Evolutionary conservation across 2,113 vertebrate genomes (phyloP).

Genomic region (Tachysurus fulvidraco): DNA sequence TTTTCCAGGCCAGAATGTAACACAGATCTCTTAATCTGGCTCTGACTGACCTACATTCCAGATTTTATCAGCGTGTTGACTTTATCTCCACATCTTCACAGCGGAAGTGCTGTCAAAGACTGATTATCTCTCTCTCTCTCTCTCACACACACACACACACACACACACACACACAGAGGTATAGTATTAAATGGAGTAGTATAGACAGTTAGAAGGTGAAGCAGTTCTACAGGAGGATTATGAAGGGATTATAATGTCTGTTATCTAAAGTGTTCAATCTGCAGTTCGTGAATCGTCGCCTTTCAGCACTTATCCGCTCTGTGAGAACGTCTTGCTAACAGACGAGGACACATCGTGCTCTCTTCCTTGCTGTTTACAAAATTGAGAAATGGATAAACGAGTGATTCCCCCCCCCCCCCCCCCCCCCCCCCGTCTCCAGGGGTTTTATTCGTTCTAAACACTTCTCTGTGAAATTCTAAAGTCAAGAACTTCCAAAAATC

Average conservation of each 20-base stretch:
- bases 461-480: background rate
- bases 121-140: background rate
- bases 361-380: no score
- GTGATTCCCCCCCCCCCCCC: no score
- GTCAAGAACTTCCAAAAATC: background rate
- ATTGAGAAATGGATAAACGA: no score
- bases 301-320: no score
- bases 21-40: background rate
- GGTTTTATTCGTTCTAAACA: no score
- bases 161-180: background rate
- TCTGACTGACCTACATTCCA: background rate
- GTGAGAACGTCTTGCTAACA: no score
- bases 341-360: no score
- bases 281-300: no score
- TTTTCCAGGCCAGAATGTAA: background rate
- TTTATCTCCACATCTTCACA: slow-evolving; percentile 1
- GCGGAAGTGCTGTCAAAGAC: background rate
- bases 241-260: no score
- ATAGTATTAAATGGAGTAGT: background rate
- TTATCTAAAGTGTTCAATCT: no score
- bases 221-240: background rate
- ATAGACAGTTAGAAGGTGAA: background rate
- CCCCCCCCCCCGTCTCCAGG: no score
- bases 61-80: background rate
- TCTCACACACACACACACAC: background rate